Evolutionary conservation across 2,888 invertebrate species (phyloP).

Genomic region (Thumatha senex): DNA sequence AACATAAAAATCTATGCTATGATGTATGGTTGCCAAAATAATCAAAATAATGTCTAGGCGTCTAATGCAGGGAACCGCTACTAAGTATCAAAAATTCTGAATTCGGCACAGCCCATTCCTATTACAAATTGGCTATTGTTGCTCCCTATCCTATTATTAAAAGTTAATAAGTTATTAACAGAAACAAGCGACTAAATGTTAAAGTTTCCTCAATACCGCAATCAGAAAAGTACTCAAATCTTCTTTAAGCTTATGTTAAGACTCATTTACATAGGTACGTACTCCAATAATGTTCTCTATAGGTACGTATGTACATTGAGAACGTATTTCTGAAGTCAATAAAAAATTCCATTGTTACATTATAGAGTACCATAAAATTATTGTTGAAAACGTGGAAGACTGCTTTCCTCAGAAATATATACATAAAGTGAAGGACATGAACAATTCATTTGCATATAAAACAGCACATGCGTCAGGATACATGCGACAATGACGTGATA

Average conservation of each 20-base stretch:
- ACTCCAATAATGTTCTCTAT: neutral
- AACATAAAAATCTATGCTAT: slow-evolving; percentile 49
- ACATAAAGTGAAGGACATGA: slow-evolving; percentile 25
- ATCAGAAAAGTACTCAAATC: slow-evolving; percentile 15
- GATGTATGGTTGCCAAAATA: slow-evolving; percentile 52
- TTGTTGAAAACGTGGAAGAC: neutral
- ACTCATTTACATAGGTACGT: neutral
- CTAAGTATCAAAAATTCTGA: neutral
- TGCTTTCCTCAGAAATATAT: slow-evolving; percentile 22
- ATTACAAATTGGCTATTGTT: neutral
- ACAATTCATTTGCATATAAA: slow-evolving; percentile 27
- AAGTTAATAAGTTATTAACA: neutral
- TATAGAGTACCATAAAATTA: slow-evolving; percentile 8
- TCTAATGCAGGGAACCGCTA: slow-evolving; percentile 14
- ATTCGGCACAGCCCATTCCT: neutral
- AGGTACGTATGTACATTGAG: neutral
- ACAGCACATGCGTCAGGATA: slow-evolving; percentile 64
- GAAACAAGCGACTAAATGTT: neutral
- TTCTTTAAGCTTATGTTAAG: slow-evolving; percentile 3
- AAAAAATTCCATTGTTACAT: neutral
- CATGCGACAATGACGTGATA: slow-evolving; percentile 52
- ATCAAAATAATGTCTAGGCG: slow-evolving; percentile 31
- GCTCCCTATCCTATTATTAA: neutral
- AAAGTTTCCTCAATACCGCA: neutral
- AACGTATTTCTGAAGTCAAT: slow-evolving; percentile 28